phyloP scores from a whole-genome alignment of 2,113 vertebrate species.

The Phasianus colchicus region DNA sequence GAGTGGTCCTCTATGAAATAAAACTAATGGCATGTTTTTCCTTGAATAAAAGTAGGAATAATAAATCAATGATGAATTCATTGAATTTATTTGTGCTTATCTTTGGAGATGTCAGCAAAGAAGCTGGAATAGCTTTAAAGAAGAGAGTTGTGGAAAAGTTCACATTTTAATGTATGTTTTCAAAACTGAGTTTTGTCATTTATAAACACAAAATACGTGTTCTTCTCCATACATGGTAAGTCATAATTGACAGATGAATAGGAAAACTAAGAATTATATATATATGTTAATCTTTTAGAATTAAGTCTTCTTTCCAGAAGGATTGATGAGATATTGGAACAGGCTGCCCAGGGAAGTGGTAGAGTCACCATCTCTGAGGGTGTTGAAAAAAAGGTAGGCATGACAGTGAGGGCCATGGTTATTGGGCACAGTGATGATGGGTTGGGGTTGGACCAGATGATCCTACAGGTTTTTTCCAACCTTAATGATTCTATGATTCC shows the following conservation, averaged over 20 bases:
- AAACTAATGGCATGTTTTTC: not conserved
- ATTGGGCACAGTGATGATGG: no score
- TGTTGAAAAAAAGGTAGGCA: no score
- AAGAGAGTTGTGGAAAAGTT: not conserved
- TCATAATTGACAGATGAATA: not conserved
- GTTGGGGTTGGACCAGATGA: no score
- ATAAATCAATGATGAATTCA: not conserved
- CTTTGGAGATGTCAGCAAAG: not conserved
- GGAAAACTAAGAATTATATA: not conserved
- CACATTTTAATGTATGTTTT: not conserved
- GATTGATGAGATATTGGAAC: no score
- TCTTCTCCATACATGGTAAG: not conserved
- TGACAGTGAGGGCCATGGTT: no score
- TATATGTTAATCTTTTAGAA: not conserved
- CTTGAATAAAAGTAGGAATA: not conserved
- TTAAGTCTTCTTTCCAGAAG: no score
- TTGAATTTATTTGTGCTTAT: not conserved
- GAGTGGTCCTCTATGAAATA: not conserved
- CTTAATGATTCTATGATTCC: not conserved
- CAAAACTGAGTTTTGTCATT: not conserved
- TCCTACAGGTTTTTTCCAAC: no score
- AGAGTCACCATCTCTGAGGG: no score
- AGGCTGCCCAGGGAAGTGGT: no score
- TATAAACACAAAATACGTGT: not conserved
- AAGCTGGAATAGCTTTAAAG: not conserved